phyloP scores from a whole-genome alignment of 2,113 vertebrate species.

The Pica pica region DNA sequence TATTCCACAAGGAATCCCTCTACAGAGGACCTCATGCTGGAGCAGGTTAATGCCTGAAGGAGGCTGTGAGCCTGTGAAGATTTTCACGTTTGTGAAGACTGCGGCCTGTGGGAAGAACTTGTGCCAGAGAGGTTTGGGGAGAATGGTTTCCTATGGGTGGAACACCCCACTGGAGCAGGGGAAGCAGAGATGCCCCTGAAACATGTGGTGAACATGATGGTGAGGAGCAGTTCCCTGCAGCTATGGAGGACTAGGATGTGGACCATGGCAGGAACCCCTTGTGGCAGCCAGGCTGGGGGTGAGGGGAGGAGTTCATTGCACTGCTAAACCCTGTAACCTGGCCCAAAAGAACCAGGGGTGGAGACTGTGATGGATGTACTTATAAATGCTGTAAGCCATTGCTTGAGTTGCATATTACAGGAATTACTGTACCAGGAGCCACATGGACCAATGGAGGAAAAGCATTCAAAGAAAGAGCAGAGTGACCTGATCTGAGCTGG shows the following conservation, averaged over 20 bases:
- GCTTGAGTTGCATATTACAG: neutral
- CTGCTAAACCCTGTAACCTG: neutral
- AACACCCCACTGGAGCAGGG: neutral
- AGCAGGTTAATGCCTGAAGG: neutral
- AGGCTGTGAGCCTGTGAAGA: neutral
- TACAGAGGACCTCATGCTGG: neutral
- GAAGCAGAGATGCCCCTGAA: neutral
- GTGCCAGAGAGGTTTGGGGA: rapidly evolving
- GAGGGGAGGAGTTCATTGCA: neutral
- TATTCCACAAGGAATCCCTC: too few relatives aligned
- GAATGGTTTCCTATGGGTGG: neutral
- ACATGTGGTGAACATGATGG: neutral
- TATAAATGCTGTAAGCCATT: neutral
- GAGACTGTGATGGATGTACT: neutral
- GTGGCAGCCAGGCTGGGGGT: neutral
- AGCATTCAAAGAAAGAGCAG: neutral
- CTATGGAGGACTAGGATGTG: neutral
- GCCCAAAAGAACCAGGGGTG: neutral
- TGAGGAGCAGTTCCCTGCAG: neutral
- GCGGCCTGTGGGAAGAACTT: neutral
- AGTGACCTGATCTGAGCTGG: neutral
- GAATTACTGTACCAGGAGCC: neutral
- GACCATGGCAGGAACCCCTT: neutral
- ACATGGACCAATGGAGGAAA: neutral
- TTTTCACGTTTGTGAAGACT: neutral